A percentile compares a stretch with the other conserved stretches of the same genome.
These are phyloP conservation scores for Hemaris fuciformis DNA, from an alignment of 2,888 invertebrate species.

Conservation along the genomic window DNA sequence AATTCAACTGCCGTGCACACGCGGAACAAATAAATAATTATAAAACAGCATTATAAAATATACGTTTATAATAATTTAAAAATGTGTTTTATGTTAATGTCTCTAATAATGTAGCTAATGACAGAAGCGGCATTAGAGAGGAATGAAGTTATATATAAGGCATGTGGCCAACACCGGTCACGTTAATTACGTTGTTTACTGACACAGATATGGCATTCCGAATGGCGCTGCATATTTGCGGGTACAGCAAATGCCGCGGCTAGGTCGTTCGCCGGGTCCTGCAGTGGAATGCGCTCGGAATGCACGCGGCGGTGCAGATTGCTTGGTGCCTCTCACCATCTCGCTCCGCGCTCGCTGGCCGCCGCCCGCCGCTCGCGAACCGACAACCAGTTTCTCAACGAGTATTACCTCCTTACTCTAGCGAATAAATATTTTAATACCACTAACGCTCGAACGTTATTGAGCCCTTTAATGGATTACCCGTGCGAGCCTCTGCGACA, in stretches of 20 bases:
- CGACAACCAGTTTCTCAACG: constrained; percentile 45
- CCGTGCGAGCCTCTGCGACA: neutral
- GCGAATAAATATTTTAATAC: constrained; percentile 30
- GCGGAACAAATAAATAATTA: neutral
- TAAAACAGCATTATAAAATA: neutral
- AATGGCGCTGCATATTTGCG: constrained; percentile 33
- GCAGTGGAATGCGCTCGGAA: constrained; percentile 65
- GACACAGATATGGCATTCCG: constrained; percentile 40
- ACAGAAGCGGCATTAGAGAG: neutral
- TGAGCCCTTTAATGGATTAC: constrained; percentile 8
- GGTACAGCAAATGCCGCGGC: constrained; percentile 37
- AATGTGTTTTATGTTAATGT: neutral
- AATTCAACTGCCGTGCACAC: neutral
- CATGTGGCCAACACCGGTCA: constrained; percentile 19
- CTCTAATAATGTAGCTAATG: neutral
- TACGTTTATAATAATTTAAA: neutral
- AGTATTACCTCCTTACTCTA: constrained; percentile 24
- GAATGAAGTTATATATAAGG: neutral
- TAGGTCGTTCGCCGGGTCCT: constrained; percentile 45
- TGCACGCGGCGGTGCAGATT: constrained; percentile 55
- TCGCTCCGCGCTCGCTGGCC: constrained; percentile 34
- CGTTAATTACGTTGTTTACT: constrained; percentile 37
- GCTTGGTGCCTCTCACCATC: constrained; percentile 50
- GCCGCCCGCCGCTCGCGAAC: constrained; percentile 36
- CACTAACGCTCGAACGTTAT: constrained; percentile 22